Base-by-base conservation (phyloP, 2,888 invertebrate species). In the Lordiphosa fenestrarum region DNA sequence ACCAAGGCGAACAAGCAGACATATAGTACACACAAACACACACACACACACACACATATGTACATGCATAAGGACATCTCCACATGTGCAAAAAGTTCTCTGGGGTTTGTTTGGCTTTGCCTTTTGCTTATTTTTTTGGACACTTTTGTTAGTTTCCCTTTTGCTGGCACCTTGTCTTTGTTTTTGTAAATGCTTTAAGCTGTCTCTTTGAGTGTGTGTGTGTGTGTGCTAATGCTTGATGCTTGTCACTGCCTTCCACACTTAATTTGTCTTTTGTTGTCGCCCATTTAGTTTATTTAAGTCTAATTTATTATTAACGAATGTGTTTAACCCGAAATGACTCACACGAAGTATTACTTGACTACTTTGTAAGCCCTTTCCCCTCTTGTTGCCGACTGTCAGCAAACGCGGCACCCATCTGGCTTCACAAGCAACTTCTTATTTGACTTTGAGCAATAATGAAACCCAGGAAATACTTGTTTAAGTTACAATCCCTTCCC, bases 301-400 rank as follows among this genome's bases (percentile, higher is more conserved):
- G 44, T 59, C 51, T 58, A 60, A 70, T 73, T 67, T 66, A 66
- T 73, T 73, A 59, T 53, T 60, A 72, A 65, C 65, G 36, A 60
- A 68, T 53, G 53, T 37, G 63, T 42, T 61, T 53, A 41, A 12
- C 37, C 19, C 19, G 25, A 19, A 2, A 15, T 19, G 23, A 13
- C 7, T 7, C 13, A 21, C 12, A 36, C 15, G 38, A 23, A 13
- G 23, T 25, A 39, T 38, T 49, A 2, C 25, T 25, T 25, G 2
- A 6, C 23, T 6, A 6, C 6, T 23, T 23, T 23, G 0, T 4
- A 2, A 0, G 4, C 5, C 23, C 6, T 5, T 5, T 23, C 6
- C 23, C 6, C 6, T 19, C 3, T 19, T 19, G 19, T 19, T 2
- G 4, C 19, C 2, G 4, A 23, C 23, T 23, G 6, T 23, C 23